Base-by-base conservation (phyloP, 2,113 vertebrate genomes). In the Phalacrocorax brasilianus region DNA sequence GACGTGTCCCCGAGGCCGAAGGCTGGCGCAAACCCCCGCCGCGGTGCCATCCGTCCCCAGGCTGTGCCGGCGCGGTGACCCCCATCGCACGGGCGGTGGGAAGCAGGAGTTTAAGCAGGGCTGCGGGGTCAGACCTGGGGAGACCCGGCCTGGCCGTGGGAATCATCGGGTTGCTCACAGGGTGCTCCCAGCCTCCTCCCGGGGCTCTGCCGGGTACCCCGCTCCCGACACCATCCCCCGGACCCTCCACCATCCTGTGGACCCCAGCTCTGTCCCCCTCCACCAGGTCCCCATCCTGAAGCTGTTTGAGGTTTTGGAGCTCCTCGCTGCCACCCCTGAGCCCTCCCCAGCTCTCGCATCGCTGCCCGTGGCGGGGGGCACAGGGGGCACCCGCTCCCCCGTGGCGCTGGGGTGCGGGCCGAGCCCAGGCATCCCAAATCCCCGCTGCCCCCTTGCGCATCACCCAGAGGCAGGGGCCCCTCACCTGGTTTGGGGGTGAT, bases 31-130 rank as follows among this genome's bases (percentile, higher is more conserved):
- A 62, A 49, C 40, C 9, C 40, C 9, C 44, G 55, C 26, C 12
- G 3, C 0, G 0, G 49, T 42, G 61, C 30, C 8, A 53, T 45
- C 80, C 0, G 0, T 62, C 18, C 23, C 27, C 5, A 5, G n/a
- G 45, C 40, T 86, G 35, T 50, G 18, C 50, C 4, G 17, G 14
- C 9, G 15, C 3, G n/a, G 9, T 35, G 16, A 55, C n/a, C 38
- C 30, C 32, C 7, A 1, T 30, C 71, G 26, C 5, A 27, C 12
- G 27, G 40, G 24, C 2, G 35, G 19, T 13, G 66, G 33, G 6
- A 56, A 47, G 42, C 14, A 24, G 49, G 22, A 27, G 42, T 45
- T 52, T 27, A 24, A 71, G 35, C 32, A 27, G 21, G 26, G 23
- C 20, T 65, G 30, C 20, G 26, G 66, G 61, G 17, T 52, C 78